phyloP scores from a whole-genome alignment of 2,888 invertebrate genomes.

The Sminthurinus aureus region DNA sequence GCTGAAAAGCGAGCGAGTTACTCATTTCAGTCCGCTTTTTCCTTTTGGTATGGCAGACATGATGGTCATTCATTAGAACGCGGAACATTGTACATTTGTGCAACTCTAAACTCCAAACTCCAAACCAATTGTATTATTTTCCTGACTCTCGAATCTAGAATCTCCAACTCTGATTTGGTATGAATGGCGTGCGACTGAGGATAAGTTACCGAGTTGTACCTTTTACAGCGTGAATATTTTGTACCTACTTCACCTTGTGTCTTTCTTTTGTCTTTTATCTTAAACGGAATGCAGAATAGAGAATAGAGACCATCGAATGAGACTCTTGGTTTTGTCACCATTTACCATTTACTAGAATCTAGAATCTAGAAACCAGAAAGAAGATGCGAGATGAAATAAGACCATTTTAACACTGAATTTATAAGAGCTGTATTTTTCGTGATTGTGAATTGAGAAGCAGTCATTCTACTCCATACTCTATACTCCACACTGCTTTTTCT shows the following conservation, averaged over 20 bases:
- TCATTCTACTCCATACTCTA: too few relatives aligned
- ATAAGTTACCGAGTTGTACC: neutral
- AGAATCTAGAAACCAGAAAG: too few relatives aligned
- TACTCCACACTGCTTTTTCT: too few relatives aligned
- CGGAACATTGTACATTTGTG: too few relatives aligned
- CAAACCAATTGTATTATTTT: constrained; percentile 10
- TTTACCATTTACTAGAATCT: too few relatives aligned
- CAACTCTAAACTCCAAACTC: too few relatives aligned
- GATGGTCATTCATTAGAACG: constrained; percentile 13
- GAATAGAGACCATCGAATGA: neutral
- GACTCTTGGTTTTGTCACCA: constrained; percentile 4
- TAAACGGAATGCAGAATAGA: neutral
- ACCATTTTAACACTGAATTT: too few relatives aligned
- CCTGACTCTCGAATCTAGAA: too few relatives aligned
- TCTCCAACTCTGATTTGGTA: constrained; percentile 2
- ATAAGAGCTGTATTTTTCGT: neutral
- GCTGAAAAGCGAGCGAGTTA: constrained; percentile 4
- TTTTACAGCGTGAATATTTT: too few relatives aligned
- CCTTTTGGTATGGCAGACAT: constrained; percentile 15
- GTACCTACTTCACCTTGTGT: neutral
- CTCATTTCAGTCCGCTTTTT: constrained; percentile 6
- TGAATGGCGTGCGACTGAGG: constrained; percentile 21
- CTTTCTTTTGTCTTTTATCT: constrained; percentile 7
- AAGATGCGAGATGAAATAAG: too few relatives aligned
- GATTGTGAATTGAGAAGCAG: neutral